phyloP scores from a whole-genome alignment of 1,140 invertebrate species.

The Drosophila parabipectinata region DNA sequence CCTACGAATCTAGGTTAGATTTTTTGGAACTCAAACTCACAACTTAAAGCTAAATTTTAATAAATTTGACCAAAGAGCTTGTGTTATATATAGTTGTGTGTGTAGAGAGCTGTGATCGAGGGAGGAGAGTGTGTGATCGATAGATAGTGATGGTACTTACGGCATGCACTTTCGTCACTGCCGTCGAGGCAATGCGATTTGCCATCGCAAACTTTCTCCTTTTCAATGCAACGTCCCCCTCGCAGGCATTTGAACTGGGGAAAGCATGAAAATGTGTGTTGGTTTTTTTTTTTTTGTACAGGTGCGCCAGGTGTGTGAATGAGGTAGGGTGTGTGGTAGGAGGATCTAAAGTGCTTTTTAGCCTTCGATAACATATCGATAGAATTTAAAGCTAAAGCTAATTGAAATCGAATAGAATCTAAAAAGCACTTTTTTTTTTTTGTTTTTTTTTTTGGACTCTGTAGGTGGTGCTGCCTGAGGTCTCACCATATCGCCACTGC shows the following conservation, averaged over 20 bases:
- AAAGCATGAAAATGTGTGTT: constrained; percentile 40
- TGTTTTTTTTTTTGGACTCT: background rate
- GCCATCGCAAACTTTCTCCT: constrained; percentile 88
- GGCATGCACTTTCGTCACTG: constrained; percentile 89
- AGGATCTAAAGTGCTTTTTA: constrained; percentile 8
- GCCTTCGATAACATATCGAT: background rate
- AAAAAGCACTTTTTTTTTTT: constrained; percentile 9
- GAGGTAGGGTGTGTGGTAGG: constrained; percentile 2
- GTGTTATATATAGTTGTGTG: background rate
- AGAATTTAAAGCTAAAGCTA: background rate
- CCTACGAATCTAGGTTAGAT: constrained; percentile 18
- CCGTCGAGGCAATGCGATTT: constrained; percentile 88
- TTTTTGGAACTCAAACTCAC: constrained; percentile 3
- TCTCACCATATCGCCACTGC: constrained; percentile 83
- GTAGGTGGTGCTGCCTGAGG: background rate
- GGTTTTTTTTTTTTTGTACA: constrained; percentile 14
- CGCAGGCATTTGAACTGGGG: constrained; percentile 82
- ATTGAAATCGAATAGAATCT: too few species aligned
- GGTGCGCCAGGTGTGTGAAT: constrained; percentile 11
- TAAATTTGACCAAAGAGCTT: constrained; percentile 19
- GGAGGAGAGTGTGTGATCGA: background rate
- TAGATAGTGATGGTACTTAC: constrained; percentile 79
- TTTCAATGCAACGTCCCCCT: constrained; percentile 84
- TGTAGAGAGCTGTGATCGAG: background rate
- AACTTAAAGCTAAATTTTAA: background rate